These are phyloP conservation scores for Cheilosia urbana DNA, from an alignment of 2,888 invertebrate genomes.

Conservation along the genomic window DNA sequence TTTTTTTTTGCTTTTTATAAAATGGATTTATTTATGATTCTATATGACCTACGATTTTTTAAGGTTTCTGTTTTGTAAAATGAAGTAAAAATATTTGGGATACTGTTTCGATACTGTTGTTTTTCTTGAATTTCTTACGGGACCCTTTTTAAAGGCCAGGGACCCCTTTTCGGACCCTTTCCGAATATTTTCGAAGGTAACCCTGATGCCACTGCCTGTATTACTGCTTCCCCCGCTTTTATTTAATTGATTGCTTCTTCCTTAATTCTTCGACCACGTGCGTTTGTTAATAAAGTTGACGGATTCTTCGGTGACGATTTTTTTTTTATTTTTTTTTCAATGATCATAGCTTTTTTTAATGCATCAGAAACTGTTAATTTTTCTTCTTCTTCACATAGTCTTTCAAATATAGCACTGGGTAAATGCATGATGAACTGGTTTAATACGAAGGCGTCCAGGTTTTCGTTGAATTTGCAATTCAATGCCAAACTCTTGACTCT, in stretches of 20 bases:
- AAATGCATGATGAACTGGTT: constrained; percentile 12
- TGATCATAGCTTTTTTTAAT: constrained; percentile 37
- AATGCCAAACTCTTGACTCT: constrained; percentile 11
- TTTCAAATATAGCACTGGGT: constrained; percentile 26
- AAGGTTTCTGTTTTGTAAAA: no score
- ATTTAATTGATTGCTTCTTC: not conserved
- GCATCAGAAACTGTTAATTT: constrained; percentile 27
- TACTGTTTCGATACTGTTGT: no score
- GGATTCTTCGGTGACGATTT: constrained; percentile 2
- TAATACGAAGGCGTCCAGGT: constrained; percentile 7
- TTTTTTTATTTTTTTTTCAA: constrained; percentile 26
- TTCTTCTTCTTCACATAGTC: constrained; percentile 37
- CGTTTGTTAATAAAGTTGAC: constrained; percentile 2
- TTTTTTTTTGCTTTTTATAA: no score
- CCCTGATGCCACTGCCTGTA: not conserved
- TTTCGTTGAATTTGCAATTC: constrained; percentile 17
- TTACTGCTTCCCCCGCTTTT: not conserved
- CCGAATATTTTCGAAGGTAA: no score
- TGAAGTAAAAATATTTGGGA: no score
- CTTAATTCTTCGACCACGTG: not conserved
- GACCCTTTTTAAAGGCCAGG: no score
- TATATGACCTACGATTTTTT: no score
- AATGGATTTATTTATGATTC: no score
- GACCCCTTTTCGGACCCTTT: no score
- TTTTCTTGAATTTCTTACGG: no score